A percentile compares a stretch with the other conserved stretches of the same genome.
These are phyloP conservation scores for Frankliniella fusca DNA, from an alignment of 2,888 invertebrate genomes.

Conservation along the genomic window DNA sequence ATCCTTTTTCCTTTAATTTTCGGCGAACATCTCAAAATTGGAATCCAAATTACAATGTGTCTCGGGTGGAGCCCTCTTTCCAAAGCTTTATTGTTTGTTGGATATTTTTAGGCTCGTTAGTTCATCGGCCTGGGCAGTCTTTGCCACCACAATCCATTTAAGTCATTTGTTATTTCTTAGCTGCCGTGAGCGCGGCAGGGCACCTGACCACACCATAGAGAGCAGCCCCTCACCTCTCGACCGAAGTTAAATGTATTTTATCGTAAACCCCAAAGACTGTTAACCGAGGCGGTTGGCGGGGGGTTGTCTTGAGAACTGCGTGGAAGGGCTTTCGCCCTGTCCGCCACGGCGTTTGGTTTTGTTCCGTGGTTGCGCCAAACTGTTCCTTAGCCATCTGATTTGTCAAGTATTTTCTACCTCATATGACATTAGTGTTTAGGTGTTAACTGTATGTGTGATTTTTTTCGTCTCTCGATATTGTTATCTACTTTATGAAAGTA, in stretches of 20 bases:
- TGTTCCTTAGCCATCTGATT: constrained; percentile 14
- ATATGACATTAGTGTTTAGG: constrained; percentile 10
- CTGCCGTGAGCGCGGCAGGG: neutral
- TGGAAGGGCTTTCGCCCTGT: constrained; percentile 5
- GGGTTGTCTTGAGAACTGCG: constrained; percentile 21
- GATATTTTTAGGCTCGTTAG: constrained; percentile 8
- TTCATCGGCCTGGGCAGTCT: constrained; percentile 11
- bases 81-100: constrained; percentile 23
- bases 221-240: neutral
- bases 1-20: neutral
- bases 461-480: constrained; percentile 20
- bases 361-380: constrained; percentile 22
- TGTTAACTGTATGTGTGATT: constrained; percentile 21
- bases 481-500: neutral
- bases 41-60: neutral
- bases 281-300: neutral
- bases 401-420: constrained; percentile 25
- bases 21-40: neutral
- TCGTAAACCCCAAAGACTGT: constrained; percentile 20
- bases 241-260: constrained; percentile 17
- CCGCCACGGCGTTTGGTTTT: neutral
- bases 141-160: constrained; percentile 9
- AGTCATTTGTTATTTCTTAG: neutral
- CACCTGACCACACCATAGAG: constrained; percentile 21
- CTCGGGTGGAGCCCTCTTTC: constrained; percentile 17